Base-by-base conservation (phyloP, 2,888 invertebrate genomes). In the Campaea margaritaria region DNA sequence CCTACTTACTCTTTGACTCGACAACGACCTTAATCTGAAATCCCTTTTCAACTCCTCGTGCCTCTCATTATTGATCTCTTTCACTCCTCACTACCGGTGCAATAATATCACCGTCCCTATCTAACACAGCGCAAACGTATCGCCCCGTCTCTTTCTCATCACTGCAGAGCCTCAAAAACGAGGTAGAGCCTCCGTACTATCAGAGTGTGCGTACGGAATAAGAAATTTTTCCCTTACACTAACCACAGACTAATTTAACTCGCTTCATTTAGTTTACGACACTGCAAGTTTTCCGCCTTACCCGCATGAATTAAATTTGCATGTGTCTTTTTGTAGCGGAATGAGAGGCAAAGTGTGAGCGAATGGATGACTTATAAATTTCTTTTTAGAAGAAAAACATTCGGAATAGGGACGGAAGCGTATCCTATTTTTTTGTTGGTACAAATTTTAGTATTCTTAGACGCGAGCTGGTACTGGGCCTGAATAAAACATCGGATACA, bases 11-110 rank as follows among this genome's bases (percentile, higher is more conserved):
- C 91, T 91, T 85, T 91, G 91, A 75, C 85, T 83, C 87, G 85
- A 89, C 87, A 89, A 91, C 91, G 91, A 91, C 91, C 91, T 92
- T 92, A 92, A 92, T 92, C 91, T 92, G 91, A 91, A 92, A 92
- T 92, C 91, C 91, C 91, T 92, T 92, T 92, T 91, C 91, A 91
- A 92, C 91, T 91, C 91, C 86, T 91, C 91, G 90, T 87, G 88
- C 86, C 86, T 89, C 91, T 91, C 91, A 91, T 91, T 92, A 92
- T 92, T 90, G 91, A 92, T 92, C 91, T 92, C 91, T 92, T 92
- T 92, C 91, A 91, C 91, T 92, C 91, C 90, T 92, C 89, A 89
- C 91, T 90, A 91, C 91, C 91, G 91, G 91, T 92, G 91, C 91
- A 92, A 91, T 91, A 89, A 86, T 85, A 81, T 74, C 64, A 52